Conservation (phyloP, 2,797 vertebrate species). For the Hemibagrus guttatus region DNA sequence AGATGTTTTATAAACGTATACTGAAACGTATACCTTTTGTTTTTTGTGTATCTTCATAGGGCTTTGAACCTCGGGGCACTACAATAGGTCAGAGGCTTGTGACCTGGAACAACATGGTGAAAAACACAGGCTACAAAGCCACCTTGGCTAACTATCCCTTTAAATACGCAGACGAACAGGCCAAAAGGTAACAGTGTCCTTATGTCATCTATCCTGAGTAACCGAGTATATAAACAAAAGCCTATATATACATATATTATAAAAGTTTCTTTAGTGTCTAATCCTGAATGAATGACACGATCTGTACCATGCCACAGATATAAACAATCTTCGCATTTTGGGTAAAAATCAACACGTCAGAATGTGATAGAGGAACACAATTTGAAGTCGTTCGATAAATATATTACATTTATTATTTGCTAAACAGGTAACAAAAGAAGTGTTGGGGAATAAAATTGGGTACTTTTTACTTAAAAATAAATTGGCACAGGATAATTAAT, state of each 20-base stretch:
- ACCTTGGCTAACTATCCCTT: constrained; percentile 97
- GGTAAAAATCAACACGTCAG: not conserved
- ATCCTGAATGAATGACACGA: not conserved
- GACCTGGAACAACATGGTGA: constrained; percentile 99
- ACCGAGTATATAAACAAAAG: not conserved
- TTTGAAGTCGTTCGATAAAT: not conserved
- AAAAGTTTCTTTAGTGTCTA: not conserved
- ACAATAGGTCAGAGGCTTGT: constrained; percentile 94
- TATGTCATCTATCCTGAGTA: not conserved
- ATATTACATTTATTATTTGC: not conserved
- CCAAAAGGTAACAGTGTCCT: constrained; percentile 82
- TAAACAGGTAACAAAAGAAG: not conserved
- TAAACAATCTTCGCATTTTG: too few relatives aligned
- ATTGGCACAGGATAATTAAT: too few relatives aligned
- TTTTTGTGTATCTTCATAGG: constrained; percentile 68
- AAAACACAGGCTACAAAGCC: constrained; percentile 98
- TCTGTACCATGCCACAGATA: not conserved
- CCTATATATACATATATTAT: too few relatives aligned
- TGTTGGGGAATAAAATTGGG: not conserved
- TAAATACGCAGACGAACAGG: constrained; percentile 97
- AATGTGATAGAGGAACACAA: not conserved
- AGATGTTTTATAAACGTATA: too few relatives aligned
- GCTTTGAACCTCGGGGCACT: constrained; percentile 97
- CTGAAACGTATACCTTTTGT: too few relatives aligned
- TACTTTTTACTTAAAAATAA: not conserved